Percentiles rank a stretch among this genome's conserved stretches.
Conservation (phyloP, 2,113 vertebrate genomes). For the Balaenoptera acutorostrata region DNA sequence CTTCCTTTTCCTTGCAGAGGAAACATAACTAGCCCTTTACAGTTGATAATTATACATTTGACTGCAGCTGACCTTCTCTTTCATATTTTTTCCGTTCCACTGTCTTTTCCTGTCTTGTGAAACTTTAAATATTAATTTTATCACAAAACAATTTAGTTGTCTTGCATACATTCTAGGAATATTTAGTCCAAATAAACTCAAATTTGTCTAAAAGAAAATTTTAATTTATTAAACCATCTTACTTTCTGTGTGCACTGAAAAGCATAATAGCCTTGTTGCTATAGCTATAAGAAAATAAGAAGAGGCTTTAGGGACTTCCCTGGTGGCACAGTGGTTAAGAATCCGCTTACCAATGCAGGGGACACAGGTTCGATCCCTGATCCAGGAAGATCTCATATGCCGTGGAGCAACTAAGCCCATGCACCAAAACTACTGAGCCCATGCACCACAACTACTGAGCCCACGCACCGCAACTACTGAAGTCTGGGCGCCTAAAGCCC, state of each 20-base stretch:
- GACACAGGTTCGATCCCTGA: too few relatives aligned
- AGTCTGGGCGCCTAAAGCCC: too few relatives aligned
- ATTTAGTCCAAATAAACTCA: background rate
- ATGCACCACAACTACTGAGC: too few relatives aligned
- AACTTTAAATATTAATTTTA: conserved; percentile 3
- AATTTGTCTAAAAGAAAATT: background rate
- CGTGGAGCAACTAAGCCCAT: too few relatives aligned
- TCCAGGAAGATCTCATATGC: too few relatives aligned
- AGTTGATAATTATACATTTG: background rate
- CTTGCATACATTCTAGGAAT: background rate
- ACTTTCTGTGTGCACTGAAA: background rate
- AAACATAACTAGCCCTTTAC: background rate
- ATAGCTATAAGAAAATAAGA: background rate
- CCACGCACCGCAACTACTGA: too few relatives aligned
- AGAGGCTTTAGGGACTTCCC: background rate
- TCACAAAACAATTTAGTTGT: background rate
- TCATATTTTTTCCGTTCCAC: background rate
- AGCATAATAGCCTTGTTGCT: background rate
- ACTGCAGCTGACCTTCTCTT: background rate
- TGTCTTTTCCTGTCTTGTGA: background rate
- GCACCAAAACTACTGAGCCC: too few relatives aligned
- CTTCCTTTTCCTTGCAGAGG: background rate
- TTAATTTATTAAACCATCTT: background rate
- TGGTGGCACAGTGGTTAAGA: too few relatives aligned
- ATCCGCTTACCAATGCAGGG: too few relatives aligned